These are phyloP conservation scores for Ferdinandea cuprea DNA, from an alignment of 2,888 invertebrate species.

Conservation along the genomic window DNA sequence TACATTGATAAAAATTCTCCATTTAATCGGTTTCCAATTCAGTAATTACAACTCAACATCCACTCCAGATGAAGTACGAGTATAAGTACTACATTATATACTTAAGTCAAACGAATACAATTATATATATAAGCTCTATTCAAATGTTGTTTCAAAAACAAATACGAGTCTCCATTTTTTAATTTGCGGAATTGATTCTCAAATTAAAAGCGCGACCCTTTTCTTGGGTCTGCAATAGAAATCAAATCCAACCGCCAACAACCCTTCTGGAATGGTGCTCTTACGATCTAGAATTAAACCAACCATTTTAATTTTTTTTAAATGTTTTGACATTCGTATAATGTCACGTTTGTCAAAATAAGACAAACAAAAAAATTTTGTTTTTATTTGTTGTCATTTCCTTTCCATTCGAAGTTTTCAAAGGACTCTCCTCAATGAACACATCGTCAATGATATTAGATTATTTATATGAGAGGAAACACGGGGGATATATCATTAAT, in stretches of 20 bases:
- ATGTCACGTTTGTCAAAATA: constrained; percentile 65
- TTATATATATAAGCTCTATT: constrained; percentile 33
- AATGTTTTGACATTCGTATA: constrained; percentile 68
- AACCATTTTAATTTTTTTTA: constrained; percentile 59
- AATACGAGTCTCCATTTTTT: constrained; percentile 58
- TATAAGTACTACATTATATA: no score
- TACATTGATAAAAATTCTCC: no score
- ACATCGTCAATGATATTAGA: constrained; percentile 56
- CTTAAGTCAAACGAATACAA: constrained; percentile 3
- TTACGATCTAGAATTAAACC: constrained; percentile 44
- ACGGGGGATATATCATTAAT: constrained; percentile 57
- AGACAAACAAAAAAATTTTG: not conserved
- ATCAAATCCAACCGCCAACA: constrained; percentile 47
- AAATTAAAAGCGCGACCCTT: constrained; percentile 47
- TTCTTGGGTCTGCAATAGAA: constrained; percentile 12
- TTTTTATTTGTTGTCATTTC: constrained; percentile 45
- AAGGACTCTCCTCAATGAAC: constrained; percentile 40
- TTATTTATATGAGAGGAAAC: constrained; percentile 14
- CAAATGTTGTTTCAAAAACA: constrained; percentile 25
- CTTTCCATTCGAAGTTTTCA: constrained; percentile 41
- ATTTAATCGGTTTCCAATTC: constrained; percentile 43
- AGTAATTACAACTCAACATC: constrained; percentile 10
- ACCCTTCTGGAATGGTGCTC: constrained; percentile 48
- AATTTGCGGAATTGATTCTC: constrained; percentile 64
- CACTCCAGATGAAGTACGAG: not conserved